Evolutionary conservation across 2,797 vertebrate genomes (phyloP).

Genomic region (Chelonia mydas): DNA sequence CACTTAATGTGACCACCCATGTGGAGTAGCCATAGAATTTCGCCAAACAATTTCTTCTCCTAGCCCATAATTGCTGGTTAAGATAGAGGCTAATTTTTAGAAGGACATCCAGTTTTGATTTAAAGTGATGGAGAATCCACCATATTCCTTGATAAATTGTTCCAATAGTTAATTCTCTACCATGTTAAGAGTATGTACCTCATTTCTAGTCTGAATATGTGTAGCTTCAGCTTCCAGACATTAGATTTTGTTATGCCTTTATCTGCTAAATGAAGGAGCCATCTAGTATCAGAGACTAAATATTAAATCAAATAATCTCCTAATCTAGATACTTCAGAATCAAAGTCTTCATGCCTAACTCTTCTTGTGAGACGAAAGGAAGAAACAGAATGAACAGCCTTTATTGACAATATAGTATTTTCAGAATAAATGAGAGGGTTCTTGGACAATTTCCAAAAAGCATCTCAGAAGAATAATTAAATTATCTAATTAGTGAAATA

Average conservation of each 20-base stretch:
- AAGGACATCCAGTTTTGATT: neutral
- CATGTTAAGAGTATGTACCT: neutral
- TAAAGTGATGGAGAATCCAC: neutral
- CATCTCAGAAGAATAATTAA: neutral
- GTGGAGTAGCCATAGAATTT: neutral
- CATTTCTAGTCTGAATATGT: neutral
- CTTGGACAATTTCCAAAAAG: neutral
- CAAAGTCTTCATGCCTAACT: neutral
- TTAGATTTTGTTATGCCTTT: neutral
- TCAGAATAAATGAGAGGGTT: neutral
- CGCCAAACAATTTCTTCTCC: neutral
- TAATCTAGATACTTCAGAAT: neutral
- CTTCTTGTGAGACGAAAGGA: neutral
- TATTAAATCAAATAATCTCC: neutral
- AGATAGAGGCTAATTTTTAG: neutral
- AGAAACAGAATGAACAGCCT: neutral
- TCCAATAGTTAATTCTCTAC: neutral
- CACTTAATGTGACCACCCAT: constrained; percentile 41
- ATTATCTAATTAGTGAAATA: neutral
- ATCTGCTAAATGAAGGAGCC: neutral
- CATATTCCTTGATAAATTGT: neutral
- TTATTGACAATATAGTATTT: neutral
- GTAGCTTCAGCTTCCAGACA: neutral
- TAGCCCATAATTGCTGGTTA: neutral
- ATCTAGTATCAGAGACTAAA: neutral